phyloP scores from a whole-genome alignment of 2,113 vertebrate genomes.

The Pomatostomus ruficeps region DNA sequence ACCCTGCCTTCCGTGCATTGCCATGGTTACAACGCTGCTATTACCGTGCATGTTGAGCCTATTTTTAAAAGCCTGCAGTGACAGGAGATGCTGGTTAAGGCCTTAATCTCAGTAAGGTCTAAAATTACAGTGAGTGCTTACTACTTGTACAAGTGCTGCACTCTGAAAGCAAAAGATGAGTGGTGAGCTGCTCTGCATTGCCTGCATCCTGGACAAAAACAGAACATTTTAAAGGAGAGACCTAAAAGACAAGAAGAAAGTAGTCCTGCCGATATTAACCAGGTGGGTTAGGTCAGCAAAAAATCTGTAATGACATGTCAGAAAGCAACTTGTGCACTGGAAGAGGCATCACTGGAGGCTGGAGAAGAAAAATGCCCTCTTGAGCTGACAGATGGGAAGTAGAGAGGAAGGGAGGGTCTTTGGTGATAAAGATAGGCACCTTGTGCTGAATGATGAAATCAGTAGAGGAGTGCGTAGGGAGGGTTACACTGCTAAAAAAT shows the following conservation, averaged over 20 bases:
- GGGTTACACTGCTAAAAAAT: neutral
- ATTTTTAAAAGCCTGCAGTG: constrained; percentile 27
- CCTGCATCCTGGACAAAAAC: neutral
- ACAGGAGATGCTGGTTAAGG: neutral
- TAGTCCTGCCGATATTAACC: neutral
- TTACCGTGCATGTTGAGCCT: neutral
- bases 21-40: constrained; percentile 18
- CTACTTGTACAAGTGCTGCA: neutral
- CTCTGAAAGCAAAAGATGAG: neutral
- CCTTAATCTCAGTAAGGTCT: neutral
- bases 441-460: neutral
- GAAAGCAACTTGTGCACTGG: neutral
- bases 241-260: neutral
- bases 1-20: neutral
- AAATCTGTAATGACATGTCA: neutral
- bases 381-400: neutral
- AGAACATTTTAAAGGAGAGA: neutral
- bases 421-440: neutral
- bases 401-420: neutral
- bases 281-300: neutral
- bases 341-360: neutral
- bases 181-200: neutral
- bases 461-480: accelerated
- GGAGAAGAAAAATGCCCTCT: neutral
- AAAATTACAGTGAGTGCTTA: neutral